These are phyloP conservation scores for Argyresthia albistria DNA, from an alignment of 2,888 invertebrate genomes.

Conservation along the genomic window DNA sequence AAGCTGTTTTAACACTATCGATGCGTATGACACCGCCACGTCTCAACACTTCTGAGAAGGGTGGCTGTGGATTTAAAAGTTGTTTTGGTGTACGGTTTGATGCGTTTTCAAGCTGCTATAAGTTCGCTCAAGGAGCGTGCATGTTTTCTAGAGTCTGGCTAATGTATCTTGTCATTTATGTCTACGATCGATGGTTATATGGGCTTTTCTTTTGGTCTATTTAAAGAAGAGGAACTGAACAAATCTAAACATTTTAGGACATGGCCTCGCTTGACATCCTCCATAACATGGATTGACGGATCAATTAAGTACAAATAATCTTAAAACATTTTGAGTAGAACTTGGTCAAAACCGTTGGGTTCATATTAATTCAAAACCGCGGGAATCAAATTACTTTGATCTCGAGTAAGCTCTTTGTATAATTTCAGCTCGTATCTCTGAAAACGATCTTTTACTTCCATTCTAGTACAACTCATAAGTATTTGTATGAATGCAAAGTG, in stretches of 20 bases:
- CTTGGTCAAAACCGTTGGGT: too few relatives aligned
- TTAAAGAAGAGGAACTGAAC: background rate
- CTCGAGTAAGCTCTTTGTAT: too few relatives aligned
- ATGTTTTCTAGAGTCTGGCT: background rate
- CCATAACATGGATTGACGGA: too few relatives aligned
- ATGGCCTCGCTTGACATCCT: too few relatives aligned
- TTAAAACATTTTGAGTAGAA: too few relatives aligned
- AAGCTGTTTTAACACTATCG: background rate
- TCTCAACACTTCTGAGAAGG: constrained; percentile 43
- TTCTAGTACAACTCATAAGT: background rate
- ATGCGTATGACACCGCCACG: constrained; percentile 13
- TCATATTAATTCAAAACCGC: too few relatives aligned
- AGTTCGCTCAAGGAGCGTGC: background rate
- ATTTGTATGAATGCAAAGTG: background rate
- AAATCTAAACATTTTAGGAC: background rate
- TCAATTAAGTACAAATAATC: too few relatives aligned
- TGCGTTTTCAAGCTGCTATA: background rate
- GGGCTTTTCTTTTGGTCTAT: background rate
- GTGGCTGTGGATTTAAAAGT: constrained; percentile 16
- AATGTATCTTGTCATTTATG: background rate
- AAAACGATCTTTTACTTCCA: too few relatives aligned
- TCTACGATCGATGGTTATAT: background rate
- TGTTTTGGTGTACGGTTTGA: background rate
- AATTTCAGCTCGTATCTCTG: too few relatives aligned
- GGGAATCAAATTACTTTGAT: too few relatives aligned